Percentiles rank a stretch among this genome's conserved stretches.
Evolutionary conservation across 2,797 vertebrate species (phyloP).

Genomic region (Lacerta bilineata): DNA sequence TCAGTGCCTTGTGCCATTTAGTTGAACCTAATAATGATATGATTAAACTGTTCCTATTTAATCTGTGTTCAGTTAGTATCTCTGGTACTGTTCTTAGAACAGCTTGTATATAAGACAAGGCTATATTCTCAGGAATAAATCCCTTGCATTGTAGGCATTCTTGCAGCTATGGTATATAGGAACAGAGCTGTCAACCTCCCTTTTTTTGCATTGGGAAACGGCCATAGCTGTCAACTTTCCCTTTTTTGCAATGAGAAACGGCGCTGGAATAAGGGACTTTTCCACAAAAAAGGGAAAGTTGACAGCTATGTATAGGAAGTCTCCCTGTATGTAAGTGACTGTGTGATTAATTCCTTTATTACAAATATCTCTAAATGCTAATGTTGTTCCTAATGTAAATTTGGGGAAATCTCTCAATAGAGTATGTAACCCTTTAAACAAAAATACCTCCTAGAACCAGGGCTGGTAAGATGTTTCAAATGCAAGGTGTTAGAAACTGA

Average conservation of each 20-base stretch:
- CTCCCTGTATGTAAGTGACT: neutral
- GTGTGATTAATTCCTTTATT: neutral
- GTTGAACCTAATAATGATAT: constrained; percentile 1
- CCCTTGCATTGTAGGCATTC: constrained; percentile 10
- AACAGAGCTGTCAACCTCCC: neutral
- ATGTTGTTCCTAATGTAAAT: neutral
- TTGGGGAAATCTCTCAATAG: neutral
- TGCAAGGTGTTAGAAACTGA: neutral
- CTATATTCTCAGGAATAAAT: neutral
- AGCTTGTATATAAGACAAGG: neutral
- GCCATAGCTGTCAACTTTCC: too few relatives aligned
- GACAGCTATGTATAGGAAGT: neutral
- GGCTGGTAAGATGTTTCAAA: neutral
- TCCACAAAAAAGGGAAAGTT: too few relatives aligned
- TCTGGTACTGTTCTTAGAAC: neutral
- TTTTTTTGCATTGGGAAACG: too few relatives aligned
- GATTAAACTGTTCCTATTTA: neutral
- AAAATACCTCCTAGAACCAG: neutral
- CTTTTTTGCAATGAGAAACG: too few relatives aligned
- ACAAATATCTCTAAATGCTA: neutral
- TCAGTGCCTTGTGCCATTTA: neutral
- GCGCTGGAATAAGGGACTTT: too few relatives aligned
- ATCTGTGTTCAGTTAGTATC: neutral
- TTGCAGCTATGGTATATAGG: neutral
- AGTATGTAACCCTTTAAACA: neutral